Base-by-base conservation (phyloP, 2,797 vertebrate genomes). In the Orestias chungarensis region DNA sequence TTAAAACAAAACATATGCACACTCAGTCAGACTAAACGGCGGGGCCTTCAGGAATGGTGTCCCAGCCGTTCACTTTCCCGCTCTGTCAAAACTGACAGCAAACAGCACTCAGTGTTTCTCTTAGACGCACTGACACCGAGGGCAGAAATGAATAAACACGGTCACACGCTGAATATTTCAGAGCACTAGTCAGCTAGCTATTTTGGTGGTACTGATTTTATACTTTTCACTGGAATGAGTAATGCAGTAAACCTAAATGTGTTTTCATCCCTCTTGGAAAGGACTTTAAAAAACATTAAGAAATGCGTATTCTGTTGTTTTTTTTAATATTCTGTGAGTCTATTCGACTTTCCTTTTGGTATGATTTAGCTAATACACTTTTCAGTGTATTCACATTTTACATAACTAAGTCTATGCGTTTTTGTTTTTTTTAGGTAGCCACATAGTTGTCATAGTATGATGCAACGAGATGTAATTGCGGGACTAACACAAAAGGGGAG, bases 151-250 rank as follows among this genome's bases (percentile, higher is more conserved):
- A 62, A 65, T 47, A 66, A 67, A 47, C 65, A 52, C 70, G 43
- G 74, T 40, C 75, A 73, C 84, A 86, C 43, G 64, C 75, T 93
- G 79, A 93, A 93, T 92, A 93, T 94, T 94, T 94, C 79, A 93
- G 82, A 86, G 89, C 80, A 33, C 59, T 61, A 75, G 1, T 8
- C 3, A 17, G 85, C 91, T 94, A 93, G 85, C 91, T 94, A 93
- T 94, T 93, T 93, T 91, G 73, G 80, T 88, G 76, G 82, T 90
- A 89, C 94, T 91, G 55, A 84, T 91, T 92, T 92, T 86, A 78
- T 81, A 82, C 76, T 81, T 86, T 82, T 68, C 76, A 85, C 4
- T 57, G 82, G 83, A 85, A 46, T 64, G 81, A 80, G 88, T 85
- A 85, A 84, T 64, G 88, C 81, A 89, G 82, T 85, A 87, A 64